phyloP scores from a whole-genome alignment of 2,888 invertebrate genomes.

The Orthosia cruda region DNA sequence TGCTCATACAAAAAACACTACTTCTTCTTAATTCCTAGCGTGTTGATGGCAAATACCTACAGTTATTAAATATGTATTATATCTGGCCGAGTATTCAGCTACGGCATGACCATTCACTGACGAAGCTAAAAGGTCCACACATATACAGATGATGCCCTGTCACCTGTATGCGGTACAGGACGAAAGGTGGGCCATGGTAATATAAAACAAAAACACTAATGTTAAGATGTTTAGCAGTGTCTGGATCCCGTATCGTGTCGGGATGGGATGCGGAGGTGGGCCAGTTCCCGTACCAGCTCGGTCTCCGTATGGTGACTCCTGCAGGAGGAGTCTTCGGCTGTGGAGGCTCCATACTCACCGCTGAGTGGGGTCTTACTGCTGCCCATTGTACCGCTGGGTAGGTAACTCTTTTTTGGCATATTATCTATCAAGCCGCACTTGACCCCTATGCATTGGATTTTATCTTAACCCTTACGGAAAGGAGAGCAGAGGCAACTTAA shows the following conservation, averaged over 20 bases:
- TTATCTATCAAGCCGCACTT: neutral
- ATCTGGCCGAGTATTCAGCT: too few relatives aligned
- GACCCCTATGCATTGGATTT: neutral
- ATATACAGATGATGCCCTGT: too few relatives aligned
- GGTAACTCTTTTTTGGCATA: conserved; percentile 34
- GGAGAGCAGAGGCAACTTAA: too few relatives aligned
- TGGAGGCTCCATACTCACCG: conserved; percentile 80
- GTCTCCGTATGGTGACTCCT: conserved; percentile 79
- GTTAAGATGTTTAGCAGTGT: conserved; percentile 4
- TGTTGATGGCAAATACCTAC: too few relatives aligned
- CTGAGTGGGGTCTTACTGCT: conserved; percentile 83
- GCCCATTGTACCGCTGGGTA: conserved; percentile 71
- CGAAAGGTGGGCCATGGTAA: too few relatives aligned
- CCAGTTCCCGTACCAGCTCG: conserved; percentile 83
- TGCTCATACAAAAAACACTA: neutral
- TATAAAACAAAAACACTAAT: too few relatives aligned
- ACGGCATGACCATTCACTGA: too few relatives aligned
- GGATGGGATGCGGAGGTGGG: conserved; percentile 84
- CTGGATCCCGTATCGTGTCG: conserved; percentile 76
- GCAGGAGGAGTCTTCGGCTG: conserved; percentile 78
- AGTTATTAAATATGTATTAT: too few relatives aligned
- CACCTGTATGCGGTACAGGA: too few relatives aligned
- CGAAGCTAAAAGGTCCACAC: too few relatives aligned
- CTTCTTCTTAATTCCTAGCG: too few relatives aligned
- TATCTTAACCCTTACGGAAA: neutral